Evolutionary conservation across 1,140 invertebrate genomes (phyloP), one percentile per base, ranked within the genome.

Genomic region (Pteromalus puparum): DNA sequence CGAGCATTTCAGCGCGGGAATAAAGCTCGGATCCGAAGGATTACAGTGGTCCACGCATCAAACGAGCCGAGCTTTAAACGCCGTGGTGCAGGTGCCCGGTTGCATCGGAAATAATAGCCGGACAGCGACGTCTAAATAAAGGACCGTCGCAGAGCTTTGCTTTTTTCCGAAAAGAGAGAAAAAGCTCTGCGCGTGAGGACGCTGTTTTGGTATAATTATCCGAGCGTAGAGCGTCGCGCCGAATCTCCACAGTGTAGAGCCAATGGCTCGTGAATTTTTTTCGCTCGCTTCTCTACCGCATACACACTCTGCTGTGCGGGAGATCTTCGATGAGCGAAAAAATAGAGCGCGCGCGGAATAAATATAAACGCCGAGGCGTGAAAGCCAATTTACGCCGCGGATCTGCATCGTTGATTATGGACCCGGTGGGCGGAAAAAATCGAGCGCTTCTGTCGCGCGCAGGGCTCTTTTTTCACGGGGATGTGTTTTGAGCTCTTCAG

Each of bases 121-220:
- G 2, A 34, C 34, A 15, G 61, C 78, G 83, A 83, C 76, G 83
- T 81, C 0, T 82, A 78, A 88, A 90, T 88, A 90, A 90, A 89
- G 85, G 82, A 84, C 80, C 28, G 48, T 53, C 34, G 53, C 61
- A 21, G 30, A 28, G 75, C 21, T 89, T 89, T 87, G 86, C 65
- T 87, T 76, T 48, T 61, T 79, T n/a, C 18, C 53, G 30, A 34
- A n/a, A 1, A 4, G 21, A 3, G 53, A 7, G 53, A 42, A 42
- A 42, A 42, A 7, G 53, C 18, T n/a, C 18, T 61, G 21, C 53
- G 53, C 21, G 26, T 72, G 76, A 24, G 6, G 21, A 2, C 18
- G 82, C 80, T 87, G 86, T 87, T 90, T 88, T 82, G 24, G 87
- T 85, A 88, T 88, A 88, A 90, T 91, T 89, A 88, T 87, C 84